Evolutionary conservation across 2,888 invertebrate species (phyloP), one percentile per base, ranked within the genome.

Genomic region (Plebejus argus): DNA sequence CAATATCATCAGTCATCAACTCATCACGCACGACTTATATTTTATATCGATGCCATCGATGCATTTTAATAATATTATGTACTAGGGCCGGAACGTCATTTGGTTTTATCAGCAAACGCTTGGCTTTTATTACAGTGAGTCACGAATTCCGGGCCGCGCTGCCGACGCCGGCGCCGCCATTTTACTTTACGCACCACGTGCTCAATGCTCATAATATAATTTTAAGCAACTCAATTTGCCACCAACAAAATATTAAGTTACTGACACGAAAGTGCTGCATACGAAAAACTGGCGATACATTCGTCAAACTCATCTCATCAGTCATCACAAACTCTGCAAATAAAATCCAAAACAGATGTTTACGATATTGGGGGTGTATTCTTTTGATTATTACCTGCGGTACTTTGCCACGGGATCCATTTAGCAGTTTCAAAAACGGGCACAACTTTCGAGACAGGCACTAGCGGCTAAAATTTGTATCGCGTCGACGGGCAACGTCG

Each of bases 181-280:
- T 89, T 93, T 93, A 87, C 87, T 89, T 89, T 85, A 88, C 85
- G 82, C 86, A 91, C 91, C 93, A 93, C 92, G 92, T 92, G 92
- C 88, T 90, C 84, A 79, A n/a, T n/a, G n/a, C n/a, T n/a, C n/a
- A n/a, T n/a, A n/a, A n/a, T n/a, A n/a, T n/a, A n/a, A n/a, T n/a
- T n/a, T n/a, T 85, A 79, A 80, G 80, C 81, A 83, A 81, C 70
- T 77, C 70, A 78, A 76, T 80, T 79, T 66, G n/a, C 45, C 74
- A 28, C 6, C 66, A 6, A 28, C 66, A 66, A 66, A 66, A 33
- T 33, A 35, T 61, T 58, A 58, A 8, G 20, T 20, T 20, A 66
- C 28, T 2, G 15, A 66, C 66, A 33, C 10, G 28, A 33, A 66
- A 66, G 28, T 66, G 15, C 66, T 66, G 15, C 66, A 66, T 28